phyloP scores from a whole-genome alignment of 2,113 vertebrate genomes.

The Tyrannus savana region DNA sequence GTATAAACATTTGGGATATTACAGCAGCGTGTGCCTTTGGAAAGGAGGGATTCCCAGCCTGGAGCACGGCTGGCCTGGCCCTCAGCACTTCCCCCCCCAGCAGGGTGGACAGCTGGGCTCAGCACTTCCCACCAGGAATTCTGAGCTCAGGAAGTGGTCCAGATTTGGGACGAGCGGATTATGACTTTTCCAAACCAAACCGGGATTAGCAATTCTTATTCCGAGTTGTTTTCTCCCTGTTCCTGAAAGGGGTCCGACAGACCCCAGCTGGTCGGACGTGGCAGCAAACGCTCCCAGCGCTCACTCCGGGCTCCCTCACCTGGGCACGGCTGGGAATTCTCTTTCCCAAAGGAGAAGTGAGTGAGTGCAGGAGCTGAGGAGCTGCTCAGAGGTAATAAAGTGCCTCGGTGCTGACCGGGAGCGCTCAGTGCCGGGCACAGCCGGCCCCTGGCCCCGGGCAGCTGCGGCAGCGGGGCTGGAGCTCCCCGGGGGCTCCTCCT shows the following conservation, averaged over 20 bases:
- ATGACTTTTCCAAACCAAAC: neutral
- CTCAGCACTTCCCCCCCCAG: neutral
- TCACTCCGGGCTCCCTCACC: accelerated
- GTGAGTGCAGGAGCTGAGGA: neutral
- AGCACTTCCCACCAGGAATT: accelerated
- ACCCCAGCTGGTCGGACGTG: neutral
- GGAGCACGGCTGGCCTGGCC: neutral
- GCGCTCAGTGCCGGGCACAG: too few species aligned
- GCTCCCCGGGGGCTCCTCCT: neutral
- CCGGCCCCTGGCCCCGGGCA: accelerated
- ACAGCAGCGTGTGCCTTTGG: neutral
- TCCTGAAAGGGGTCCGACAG: neutral
- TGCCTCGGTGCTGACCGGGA: accelerated
- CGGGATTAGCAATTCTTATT: neutral
- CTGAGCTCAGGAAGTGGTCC: accelerated
- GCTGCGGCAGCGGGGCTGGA: neutral
- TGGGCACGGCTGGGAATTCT: accelerated
- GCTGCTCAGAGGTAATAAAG: accelerated
- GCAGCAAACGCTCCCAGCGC: neutral
- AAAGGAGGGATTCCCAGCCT: neutral
- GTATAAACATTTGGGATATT: neutral
- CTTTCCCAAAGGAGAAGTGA: too few species aligned
- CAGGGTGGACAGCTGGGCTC: neutral
- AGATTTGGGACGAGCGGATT: too few species aligned
- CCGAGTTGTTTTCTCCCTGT: neutral